Percentiles rank a stretch among this genome's conserved stretches.
phyloP scores from a whole-genome alignment of 2,888 invertebrate species.

The Drosophila robusta region DNA sequence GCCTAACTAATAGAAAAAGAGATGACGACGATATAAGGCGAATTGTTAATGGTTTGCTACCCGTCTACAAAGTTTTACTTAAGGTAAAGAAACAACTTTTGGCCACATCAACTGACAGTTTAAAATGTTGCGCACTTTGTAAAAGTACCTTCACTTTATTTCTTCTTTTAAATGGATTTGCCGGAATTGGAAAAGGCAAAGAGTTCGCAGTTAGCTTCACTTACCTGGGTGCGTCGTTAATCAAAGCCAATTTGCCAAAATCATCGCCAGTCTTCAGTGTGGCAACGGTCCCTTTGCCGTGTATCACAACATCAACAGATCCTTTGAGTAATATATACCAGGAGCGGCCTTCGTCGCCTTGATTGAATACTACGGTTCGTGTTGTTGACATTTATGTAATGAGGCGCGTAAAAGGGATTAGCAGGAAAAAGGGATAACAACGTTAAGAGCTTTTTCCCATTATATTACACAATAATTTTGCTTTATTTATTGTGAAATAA shows the following conservation, averaged over 20 bases:
- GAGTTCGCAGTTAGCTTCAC: conserved; percentile 31
- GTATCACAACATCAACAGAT: conserved; percentile 93
- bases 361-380: conserved; percentile 89
- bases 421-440: conserved; percentile 33
- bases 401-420: conserved; percentile 12
- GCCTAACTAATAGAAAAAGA: conserved; percentile 7
- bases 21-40: conserved; percentile 41
- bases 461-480: neutral
- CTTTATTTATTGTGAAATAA: conserved; percentile 42
- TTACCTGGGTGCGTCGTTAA: conserved; percentile 93
- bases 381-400: conserved; percentile 37
- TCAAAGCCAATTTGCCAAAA: conserved; percentile 93
- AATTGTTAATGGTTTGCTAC: conserved; percentile 34
- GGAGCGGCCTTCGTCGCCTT: conserved; percentile 93
- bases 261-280: conserved; percentile 94
- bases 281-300: conserved; percentile 93
- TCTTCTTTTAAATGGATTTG: conserved; percentile 11
- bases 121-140: conserved; percentile 22
- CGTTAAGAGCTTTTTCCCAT: neutral
- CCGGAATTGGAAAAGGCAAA: conserved; percentile 2
- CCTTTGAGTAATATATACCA: conserved; percentile 94
- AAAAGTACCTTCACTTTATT: conserved; percentile 1
- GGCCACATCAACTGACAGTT: conserved; percentile 25
- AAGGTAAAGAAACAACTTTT: conserved; percentile 21
- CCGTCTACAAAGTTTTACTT: conserved; percentile 39